Percentiles rank a stretch among this genome's conserved stretches.
These are phyloP conservation scores for Helogale parvula DNA, from an alignment of 2,113 vertebrate genomes.

Conservation along the genomic window DNA sequence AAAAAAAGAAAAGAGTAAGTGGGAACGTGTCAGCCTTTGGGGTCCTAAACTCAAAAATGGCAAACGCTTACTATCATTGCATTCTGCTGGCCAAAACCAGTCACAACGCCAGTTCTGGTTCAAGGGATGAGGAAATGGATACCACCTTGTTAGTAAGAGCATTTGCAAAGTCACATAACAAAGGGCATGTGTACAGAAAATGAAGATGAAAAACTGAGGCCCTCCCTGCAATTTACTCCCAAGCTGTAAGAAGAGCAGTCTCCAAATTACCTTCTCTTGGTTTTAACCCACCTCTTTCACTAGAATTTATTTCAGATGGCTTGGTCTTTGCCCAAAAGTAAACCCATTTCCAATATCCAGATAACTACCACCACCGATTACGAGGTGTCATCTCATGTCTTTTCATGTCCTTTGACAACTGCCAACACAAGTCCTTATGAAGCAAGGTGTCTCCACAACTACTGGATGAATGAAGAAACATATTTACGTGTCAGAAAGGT, in stretches of 20 bases:
- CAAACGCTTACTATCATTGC: not conserved
- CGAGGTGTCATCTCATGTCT: not conserved
- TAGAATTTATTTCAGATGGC: not conserved
- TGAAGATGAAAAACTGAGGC: not conserved
- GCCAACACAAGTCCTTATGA: not conserved
- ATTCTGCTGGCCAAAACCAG: not conserved
- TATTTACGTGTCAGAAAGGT: not conserved
- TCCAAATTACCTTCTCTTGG: not conserved
- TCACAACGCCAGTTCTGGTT: not conserved
- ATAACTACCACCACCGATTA: not conserved
- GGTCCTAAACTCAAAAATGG: not conserved
- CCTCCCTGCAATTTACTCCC: not conserved
- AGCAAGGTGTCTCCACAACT: not conserved
- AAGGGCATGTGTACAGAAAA: not conserved
- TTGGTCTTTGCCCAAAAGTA: conserved; percentile 4
- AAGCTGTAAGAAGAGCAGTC: not conserved
- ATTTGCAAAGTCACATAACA: not conserved
- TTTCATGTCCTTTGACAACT: not conserved
- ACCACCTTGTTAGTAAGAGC: not conserved
- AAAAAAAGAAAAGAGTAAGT: not conserved
- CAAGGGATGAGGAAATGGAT: not conserved
- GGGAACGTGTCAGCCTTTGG: not conserved
- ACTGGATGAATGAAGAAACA: not conserved
- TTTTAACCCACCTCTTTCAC: not conserved
- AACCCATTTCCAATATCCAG: not conserved